Evolutionary conservation across 2,797 vertebrate species (phyloP), one percentile per base, ranked within the genome.

Genomic region (Crocodylus rhombifer): DNA sequence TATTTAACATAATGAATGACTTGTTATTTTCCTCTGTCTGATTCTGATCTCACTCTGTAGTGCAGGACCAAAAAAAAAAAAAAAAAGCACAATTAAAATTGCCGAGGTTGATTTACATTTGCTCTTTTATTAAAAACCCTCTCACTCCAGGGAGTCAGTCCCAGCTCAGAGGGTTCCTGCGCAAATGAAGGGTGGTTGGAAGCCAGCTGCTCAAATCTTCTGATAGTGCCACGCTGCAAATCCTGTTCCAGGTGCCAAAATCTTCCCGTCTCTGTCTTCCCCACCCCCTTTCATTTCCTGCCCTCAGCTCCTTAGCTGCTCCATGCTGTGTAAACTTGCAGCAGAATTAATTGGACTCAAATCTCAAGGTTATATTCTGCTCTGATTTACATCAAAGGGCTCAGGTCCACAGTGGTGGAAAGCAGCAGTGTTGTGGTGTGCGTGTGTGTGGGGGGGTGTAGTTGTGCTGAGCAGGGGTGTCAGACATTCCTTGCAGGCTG

Each of bases 141-240:
- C 36, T 81, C n/a, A 64, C 1, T 2, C n/a, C 51, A 69, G 55
- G 30, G 30, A 30, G 30, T 69, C 77, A 30, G 30, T 69, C 77
- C 8, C 62, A 80, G 33, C n/a, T 87, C 17, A 23, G 12, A 61
- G 7, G 56, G 55, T 5, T 84, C 30, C 5, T 51, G 86, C 80
- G 71, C 79, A 93, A 92, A 92, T 62, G 36, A 82, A 63, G 89
- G 51, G 14, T 84, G n/a, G 58, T 83, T 65, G 79, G 77, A 88
- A 94, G 78, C 25, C 7, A 16, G 5, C 13, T 57, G 56, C 84
- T 69, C 76, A 91, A 92, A 84, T 23, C 6, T 25, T 36, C 63
- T 33, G 10, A 0, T 14, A 10, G 5, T 15, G 77, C 60, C 67
- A 71, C 80, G 23, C 28, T 23, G 25, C 36, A 42, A 71, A 42